Percentiles rank a stretch among this genome's conserved stretches.
phyloP scores from a whole-genome alignment of 2,113 vertebrate species.

The Chelonoidis abingdonii region DNA sequence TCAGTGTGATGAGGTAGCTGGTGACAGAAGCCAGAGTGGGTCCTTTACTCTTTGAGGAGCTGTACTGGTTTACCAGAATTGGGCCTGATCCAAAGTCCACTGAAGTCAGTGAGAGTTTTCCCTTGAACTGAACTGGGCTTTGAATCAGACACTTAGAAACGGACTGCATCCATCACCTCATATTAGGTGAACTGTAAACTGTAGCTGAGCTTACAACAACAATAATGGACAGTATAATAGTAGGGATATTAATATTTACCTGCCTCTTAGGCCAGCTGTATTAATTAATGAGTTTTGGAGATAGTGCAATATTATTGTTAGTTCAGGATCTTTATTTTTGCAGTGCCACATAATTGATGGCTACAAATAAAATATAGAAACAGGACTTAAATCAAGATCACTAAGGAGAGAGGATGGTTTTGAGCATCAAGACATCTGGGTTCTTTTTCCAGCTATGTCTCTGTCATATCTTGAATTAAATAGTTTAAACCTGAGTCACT shows the following conservation, averaged over 20 bases:
- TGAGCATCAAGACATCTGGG: accelerated
- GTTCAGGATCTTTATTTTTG: not conserved
- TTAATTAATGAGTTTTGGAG: not conserved
- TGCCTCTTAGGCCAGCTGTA: not conserved
- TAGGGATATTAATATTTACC: conserved; percentile 25
- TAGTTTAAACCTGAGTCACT: not conserved
- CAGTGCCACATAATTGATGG: not conserved
- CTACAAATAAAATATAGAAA: not conserved
- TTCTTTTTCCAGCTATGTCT: not conserved
- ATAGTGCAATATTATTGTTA: conserved; percentile 6
- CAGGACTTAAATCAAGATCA: not conserved
- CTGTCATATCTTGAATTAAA: not conserved
- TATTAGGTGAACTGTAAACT: conserved; percentile 42
- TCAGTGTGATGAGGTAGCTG: not conserved
- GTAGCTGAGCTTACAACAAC: conserved; percentile 25
- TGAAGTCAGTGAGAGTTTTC: not conserved
- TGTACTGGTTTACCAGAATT: not conserved
- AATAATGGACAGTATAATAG: conserved; percentile 40
- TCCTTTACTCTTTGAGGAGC: not conserved
- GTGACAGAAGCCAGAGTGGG: not conserved
- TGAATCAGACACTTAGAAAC: not conserved
- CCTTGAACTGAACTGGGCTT: conserved; percentile 6
- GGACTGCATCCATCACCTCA: conserved; percentile 1
- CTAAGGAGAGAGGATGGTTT: not conserved
- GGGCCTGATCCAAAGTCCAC: not conserved